phyloP scores from a whole-genome alignment of 2,113 vertebrate genomes.

The Panurus biarmicus region DNA sequence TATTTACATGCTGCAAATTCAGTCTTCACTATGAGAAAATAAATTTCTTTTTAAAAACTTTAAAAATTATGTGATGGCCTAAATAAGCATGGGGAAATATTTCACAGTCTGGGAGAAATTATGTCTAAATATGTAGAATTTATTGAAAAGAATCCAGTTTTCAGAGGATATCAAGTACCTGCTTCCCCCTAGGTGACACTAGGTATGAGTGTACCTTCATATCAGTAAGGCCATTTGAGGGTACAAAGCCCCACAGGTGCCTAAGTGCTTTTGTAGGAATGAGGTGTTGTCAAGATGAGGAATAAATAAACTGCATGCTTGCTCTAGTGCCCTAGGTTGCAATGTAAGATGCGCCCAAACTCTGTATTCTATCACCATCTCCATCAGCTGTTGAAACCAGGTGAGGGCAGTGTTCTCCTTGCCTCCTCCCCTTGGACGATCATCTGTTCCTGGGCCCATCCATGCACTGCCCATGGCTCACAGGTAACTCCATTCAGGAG shows the following conservation, averaged over 20 bases:
- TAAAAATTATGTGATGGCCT: background rate
- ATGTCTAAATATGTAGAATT: background rate
- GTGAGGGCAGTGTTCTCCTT: no score
- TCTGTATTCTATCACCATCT: no score
- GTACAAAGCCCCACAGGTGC: background rate
- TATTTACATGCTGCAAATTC: background rate
- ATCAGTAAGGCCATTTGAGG: background rate
- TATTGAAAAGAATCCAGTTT: background rate
- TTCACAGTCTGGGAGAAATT: background rate
- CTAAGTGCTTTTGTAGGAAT: background rate
- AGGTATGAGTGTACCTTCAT: rapidly evolving
- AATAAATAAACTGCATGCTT: background rate
- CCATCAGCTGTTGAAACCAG: no score
- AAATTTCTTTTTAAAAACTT: background rate
- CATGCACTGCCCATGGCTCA: no score
- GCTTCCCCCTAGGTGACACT: background rate
- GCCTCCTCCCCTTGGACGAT: no score
- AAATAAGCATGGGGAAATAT: background rate
- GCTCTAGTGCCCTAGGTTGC: no score
- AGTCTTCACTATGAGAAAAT: background rate
- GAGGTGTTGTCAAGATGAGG: background rate
- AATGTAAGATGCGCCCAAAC: no score
- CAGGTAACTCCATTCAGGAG: no score
- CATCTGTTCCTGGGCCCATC: no score
- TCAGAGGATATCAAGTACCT: background rate